Evolutionary conservation across 2,888 invertebrate species (phyloP), one percentile per base, ranked within the genome.

Genomic region (Lepidocyrtinus sp.): DNA sequence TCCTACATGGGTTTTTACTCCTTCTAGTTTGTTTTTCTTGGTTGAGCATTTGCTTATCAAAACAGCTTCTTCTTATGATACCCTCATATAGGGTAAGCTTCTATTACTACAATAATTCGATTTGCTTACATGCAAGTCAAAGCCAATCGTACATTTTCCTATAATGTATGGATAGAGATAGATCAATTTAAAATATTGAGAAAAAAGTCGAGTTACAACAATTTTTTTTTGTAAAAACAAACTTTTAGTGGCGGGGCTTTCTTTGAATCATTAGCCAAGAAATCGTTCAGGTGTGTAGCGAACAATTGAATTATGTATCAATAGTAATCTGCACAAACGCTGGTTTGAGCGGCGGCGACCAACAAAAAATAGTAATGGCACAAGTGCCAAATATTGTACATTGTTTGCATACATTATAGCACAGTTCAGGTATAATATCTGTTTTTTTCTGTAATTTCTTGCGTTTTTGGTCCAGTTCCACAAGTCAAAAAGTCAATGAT

Each of bases 261-360:
- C 77, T 77, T 77, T 77, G 77, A 72, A 64, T 77, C 77, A 77
- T 77, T 77, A 77, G 67, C 65, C 26, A 71, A 65, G 64, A 75
- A 76, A 71, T 69, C 50, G 61, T n/a, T 77, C 77, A 77, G 77
- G 77, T 77, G 77, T 72, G 67, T 50, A 12, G 27, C 21, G 61
- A 65, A 62, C 72, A 78, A 36, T 68, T 68, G 36, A 50, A 50
- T 50, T 50, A 50, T 50, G 50, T 50, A 50, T 50, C 50, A 50
- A 50, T 50, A 50, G n/a, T 50, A 50, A 50, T 50, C 50, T 50
- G 50, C 50, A 50, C 2, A 50, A 17, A 2, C 50, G 5, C 50
- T n/a, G 50, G 50, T 12, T 7, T 7, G 5, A 12, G 50, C 15
- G 50, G n/a, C n/a, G n/a, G 50, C 50, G 50, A 50, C n/a, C 5